A percentile compares a stretch with the other conserved stretches of the same genome.
phyloP scores from a whole-genome alignment of 2,888 invertebrate species.

The Limulus polyphemus region DNA sequence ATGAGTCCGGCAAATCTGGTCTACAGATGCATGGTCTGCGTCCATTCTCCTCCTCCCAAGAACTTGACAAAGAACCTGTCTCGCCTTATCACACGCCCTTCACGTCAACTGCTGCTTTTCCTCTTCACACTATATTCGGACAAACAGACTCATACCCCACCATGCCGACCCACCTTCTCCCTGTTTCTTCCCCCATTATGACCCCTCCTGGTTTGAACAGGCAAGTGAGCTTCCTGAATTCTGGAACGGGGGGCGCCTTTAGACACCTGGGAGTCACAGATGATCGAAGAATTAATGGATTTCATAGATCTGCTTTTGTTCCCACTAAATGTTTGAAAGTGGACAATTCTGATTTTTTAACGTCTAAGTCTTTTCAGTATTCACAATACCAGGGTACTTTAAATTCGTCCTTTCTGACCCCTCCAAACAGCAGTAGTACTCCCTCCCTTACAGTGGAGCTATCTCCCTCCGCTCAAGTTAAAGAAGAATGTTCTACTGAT shows the following conservation, averaged over 20 bases:
- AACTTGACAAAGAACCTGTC: neutral
- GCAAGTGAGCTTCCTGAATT: slow-evolving; percentile 7
- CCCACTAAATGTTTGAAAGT: too few relatives aligned
- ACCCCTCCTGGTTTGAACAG: slow-evolving; percentile 8
- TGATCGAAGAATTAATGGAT: neutral
- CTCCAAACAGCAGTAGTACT: too few relatives aligned
- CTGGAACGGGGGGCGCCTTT: slow-evolving; percentile 7
- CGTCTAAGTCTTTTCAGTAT: too few relatives aligned
- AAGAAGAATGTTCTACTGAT: too few relatives aligned
- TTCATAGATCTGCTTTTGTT: too few relatives aligned
- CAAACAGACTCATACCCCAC: slow-evolving; percentile 12
- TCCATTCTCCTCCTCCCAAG: neutral
- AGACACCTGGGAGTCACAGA: slow-evolving; percentile 11
- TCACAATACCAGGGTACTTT: too few relatives aligned
- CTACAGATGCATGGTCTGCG: neutral
- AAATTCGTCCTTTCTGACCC: too few relatives aligned
- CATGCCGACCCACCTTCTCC: slow-evolving; percentile 9
- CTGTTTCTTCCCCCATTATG: slow-evolving; percentile 10
- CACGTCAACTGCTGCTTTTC: slow-evolving; percentile 9
- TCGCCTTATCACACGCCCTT: slow-evolving; percentile 2
- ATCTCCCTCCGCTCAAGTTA: too few relatives aligned
- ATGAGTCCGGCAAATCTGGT: neutral
- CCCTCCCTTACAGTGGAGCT: too few relatives aligned
- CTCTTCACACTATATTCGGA: slow-evolving; percentile 11
- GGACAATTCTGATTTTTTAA: too few relatives aligned